These are phyloP conservation scores for Theristus sp. DNA, from an alignment of 2,888 invertebrate species.

Conservation along the genomic window DNA sequence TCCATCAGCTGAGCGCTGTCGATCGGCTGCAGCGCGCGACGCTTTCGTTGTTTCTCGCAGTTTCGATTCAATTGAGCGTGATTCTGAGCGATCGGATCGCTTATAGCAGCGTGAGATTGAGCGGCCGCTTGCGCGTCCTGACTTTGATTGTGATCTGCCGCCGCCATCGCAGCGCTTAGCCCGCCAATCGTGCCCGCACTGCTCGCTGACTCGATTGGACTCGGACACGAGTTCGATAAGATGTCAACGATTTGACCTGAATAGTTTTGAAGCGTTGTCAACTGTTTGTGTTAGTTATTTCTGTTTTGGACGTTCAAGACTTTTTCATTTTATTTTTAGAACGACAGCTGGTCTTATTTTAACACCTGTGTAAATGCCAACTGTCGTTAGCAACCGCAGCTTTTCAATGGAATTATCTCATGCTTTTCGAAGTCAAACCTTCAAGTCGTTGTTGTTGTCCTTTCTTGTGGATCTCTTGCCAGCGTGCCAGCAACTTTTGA, in stretches of 20 bases:
- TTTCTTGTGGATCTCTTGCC: conserved; percentile 28
- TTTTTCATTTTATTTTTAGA: no score
- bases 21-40: not conserved
- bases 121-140: no score
- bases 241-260: conserved; percentile 5
- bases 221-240: conserved; percentile 3
- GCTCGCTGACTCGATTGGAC: not conserved
- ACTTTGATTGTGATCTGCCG: not conserved
- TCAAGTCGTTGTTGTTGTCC: conserved; percentile 2
- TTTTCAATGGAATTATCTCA: not conserved
- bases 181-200: not conserved
- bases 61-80: no score
- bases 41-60: no score
- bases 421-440: not conserved
- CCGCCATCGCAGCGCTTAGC: not conserved
- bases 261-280: no score
- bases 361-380: not conserved
- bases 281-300: no score
- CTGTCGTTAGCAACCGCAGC: not conserved
- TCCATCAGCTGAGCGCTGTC: conserved; percentile 8
- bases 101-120: no score
- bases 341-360: no score
- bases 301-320: not conserved
- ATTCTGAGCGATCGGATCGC: not conserved
- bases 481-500: conserved; percentile 26